Conservation (phyloP, 2,797 vertebrate genomes). For the Epinephelus malabaricus region DNA sequence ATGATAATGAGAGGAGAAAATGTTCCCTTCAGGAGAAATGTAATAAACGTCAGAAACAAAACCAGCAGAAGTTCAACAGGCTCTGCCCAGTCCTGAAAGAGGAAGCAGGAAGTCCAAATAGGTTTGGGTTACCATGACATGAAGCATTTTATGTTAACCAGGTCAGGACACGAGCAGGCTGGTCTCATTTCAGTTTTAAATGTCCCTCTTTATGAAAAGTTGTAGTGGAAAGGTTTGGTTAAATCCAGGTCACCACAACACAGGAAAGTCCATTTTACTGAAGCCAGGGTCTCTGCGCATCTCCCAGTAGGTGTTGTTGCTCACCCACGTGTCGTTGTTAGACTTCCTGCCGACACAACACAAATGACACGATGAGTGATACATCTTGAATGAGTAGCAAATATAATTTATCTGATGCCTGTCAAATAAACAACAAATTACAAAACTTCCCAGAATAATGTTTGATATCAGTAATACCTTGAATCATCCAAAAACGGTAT, state of each 20-base stretch:
- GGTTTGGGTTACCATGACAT: constrained; percentile 63
- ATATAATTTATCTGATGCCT: neutral
- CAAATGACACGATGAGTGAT: neutral
- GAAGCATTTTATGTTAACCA: neutral
- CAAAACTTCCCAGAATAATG: fast-evolving
- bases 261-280: constrained; percentile 90
- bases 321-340: constrained; percentile 92
- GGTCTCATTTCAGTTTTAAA: constrained; percentile 46
- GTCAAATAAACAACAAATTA: neutral
- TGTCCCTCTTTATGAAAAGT: constrained; percentile 24
- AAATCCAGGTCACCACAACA: constrained; percentile 91
- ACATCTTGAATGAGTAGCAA: neutral
- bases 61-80: constrained; percentile 21
- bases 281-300: constrained; percentile 92
- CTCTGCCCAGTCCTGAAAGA: constrained; percentile 35
- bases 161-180: constrained; percentile 37
- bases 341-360: constrained; percentile 88
- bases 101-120: constrained; percentile 55
- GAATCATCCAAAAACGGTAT: neutral
- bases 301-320: constrained; percentile 93
- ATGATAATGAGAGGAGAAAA: neutral
- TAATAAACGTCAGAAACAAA: constrained; percentile 22
- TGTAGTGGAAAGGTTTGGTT: constrained; percentile 10
- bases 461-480: neutral
- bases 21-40: constrained; percentile 5